These are phyloP conservation scores for Plestiodon gilberti DNA, from an alignment of 2,113 vertebrate species.

Conservation along the genomic window DNA sequence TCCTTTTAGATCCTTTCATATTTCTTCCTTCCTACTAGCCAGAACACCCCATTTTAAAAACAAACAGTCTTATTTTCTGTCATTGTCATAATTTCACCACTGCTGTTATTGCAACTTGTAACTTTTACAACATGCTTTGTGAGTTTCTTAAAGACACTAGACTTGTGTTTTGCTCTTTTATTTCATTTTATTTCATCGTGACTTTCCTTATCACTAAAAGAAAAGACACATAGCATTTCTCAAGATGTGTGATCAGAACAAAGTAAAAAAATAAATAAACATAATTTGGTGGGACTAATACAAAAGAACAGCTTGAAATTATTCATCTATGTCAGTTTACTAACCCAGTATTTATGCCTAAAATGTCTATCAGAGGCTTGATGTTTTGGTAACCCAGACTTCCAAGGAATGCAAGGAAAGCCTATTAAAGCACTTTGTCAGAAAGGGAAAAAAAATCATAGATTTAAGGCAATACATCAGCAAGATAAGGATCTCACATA, in stretches of 20 bases:
- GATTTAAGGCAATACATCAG: conserved; percentile 59
- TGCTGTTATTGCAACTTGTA: conserved; percentile 56
- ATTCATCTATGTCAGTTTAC: conserved; percentile 41
- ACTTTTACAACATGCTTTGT: conserved; percentile 50
- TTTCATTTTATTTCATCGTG: conserved; percentile 62
- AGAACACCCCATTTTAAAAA: conserved; percentile 52
- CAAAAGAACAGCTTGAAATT: conserved; percentile 57
- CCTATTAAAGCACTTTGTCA: conserved; percentile 47
- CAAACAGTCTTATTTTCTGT: conserved; percentile 32
- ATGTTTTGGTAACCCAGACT: conserved; percentile 35
- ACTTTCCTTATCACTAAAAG: conserved; percentile 63
- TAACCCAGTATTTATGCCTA: conserved; percentile 50
- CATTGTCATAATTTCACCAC: conserved; percentile 49
- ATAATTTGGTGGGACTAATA: conserved; percentile 57
- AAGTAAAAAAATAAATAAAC: conserved; percentile 55
- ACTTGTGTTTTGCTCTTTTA: conserved; percentile 43
- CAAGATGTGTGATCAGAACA: conserved; percentile 48
- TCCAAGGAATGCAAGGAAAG: conserved; percentile 29
- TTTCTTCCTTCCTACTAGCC: background rate
- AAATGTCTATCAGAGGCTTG: conserved; percentile 43
- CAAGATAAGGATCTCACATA: conserved; percentile 61
- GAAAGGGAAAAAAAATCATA: conserved; percentile 27
- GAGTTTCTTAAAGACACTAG: conserved; percentile 45
- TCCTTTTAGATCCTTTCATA: background rate
- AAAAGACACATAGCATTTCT: conserved; percentile 58